A percentile compares a stretch with the other conserved stretches of the same genome.
These are phyloP conservation scores for Alviniconcha strummeri DNA, from an alignment of 2,888 invertebrate species.

Conservation along the genomic window DNA sequence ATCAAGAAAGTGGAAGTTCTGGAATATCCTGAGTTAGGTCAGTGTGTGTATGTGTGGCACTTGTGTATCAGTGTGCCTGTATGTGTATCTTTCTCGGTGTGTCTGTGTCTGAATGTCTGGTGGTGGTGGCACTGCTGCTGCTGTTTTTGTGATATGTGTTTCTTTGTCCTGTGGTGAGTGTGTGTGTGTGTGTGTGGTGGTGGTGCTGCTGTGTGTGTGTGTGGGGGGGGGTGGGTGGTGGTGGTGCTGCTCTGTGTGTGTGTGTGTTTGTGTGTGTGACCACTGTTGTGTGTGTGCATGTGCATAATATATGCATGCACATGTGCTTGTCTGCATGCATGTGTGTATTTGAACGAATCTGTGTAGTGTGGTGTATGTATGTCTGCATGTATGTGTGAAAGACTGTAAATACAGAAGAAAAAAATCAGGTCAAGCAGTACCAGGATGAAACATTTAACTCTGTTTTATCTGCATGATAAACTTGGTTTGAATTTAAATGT, in stretches of 20 bases:
- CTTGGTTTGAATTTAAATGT: too few relatives aligned
- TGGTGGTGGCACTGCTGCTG: not conserved
- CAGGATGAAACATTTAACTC: too few relatives aligned
- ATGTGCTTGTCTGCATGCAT: not conserved
- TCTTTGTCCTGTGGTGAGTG: not conserved
- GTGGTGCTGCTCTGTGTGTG: not conserved
- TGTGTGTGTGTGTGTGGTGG: not conserved
- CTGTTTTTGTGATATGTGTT: not conserved
- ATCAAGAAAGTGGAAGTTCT: conserved; percentile 73
- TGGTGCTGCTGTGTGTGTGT: not conserved
- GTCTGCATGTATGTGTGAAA: too few relatives aligned
- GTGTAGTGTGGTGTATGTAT: not conserved
- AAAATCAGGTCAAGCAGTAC: too few relatives aligned
- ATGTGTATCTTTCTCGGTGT: not conserved
- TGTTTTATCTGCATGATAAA: too few relatives aligned
- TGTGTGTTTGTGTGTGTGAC: not conserved
- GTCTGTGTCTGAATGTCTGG: not conserved
- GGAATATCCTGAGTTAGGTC: conserved; percentile 73
- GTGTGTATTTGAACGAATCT: too few relatives aligned
- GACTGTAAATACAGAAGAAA: too few relatives aligned
- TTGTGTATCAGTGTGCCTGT: not conserved
- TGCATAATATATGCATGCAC: not conserved
- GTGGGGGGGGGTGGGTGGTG: too few relatives aligned
- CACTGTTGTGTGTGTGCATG: not conserved
- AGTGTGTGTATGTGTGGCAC: conserved; percentile 20